phyloP scores from a whole-genome alignment of 2,888 invertebrate genomes.

The Theretra japonica region DNA sequence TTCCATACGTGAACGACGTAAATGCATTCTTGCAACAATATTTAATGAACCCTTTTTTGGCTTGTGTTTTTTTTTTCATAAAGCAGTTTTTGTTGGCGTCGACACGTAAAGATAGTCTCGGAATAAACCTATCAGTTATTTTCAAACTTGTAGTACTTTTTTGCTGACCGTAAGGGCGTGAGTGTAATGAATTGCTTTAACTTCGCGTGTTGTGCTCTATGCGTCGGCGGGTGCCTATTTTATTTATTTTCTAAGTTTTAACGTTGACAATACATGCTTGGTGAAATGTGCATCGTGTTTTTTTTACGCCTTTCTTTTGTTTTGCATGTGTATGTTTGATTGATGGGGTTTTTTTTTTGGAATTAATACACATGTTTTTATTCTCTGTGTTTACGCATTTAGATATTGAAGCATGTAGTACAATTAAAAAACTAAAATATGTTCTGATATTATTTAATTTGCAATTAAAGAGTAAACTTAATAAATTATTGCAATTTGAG shows the following conservation, averaged over 20 bases:
- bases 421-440: too few species aligned
- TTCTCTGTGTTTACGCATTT: too few species aligned
- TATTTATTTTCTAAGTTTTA: constrained; percentile 75
- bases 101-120: neutral
- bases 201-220: neutral
- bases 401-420: too few species aligned
- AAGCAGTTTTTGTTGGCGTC: neutral
- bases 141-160: neutral
- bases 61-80: neutral
- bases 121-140: neutral
- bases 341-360: constrained; percentile 30
- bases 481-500: too few species aligned
- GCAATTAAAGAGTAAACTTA: too few species aligned
- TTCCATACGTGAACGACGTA: too few species aligned
- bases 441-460: too few species aligned
- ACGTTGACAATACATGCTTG: constrained; percentile 81
- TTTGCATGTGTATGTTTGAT: constrained; percentile 35
- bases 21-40: too few species aligned
- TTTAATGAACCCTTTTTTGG: too few species aligned
- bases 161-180: neutral
- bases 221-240: constrained; percentile 38
- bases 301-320: constrained; percentile 49
- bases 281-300: constrained; percentile 70
- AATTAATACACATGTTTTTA: too few species aligned
- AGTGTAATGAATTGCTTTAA: neutral